Conservation (phyloP, 2,113 vertebrate species). For the Hypanus sabinus region DNA sequence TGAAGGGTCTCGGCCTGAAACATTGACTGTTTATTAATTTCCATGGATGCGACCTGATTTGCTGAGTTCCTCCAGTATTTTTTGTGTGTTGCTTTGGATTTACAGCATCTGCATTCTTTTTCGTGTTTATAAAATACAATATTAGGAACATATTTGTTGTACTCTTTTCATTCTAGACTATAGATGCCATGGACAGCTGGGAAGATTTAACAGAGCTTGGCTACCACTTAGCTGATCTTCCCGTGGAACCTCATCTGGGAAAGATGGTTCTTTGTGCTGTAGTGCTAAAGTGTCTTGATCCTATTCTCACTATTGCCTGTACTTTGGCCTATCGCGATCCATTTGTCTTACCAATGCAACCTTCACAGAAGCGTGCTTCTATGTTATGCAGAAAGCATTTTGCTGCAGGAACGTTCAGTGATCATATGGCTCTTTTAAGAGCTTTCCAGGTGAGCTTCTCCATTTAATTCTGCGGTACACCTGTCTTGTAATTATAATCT, state of each 20-base stretch:
- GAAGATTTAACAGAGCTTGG: conserved; percentile 90
- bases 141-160: not conserved
- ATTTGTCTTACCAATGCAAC: conserved; percentile 74
- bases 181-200: conserved; percentile 86
- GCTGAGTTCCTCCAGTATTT: too few relatives aligned
- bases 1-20: too few relatives aligned
- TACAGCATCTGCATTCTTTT: too few relatives aligned
- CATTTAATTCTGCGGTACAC: conserved; percentile 2
- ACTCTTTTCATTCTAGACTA: conserved; percentile 55
- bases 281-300: conserved; percentile 88
- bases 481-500: not conserved
- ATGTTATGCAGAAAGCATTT: conserved; percentile 76
- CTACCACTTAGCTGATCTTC: conserved; percentile 82
- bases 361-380: conserved; percentile 75
- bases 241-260: conserved; percentile 87
- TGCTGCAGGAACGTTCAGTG: conserved; percentile 76
- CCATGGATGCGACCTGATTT: too few relatives aligned
- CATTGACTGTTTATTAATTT: too few relatives aligned
- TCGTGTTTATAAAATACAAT: not conserved
- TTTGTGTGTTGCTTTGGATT: too few relatives aligned
- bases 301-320: conserved; percentile 88
- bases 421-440: conserved; percentile 90
- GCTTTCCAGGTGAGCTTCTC: conserved; percentile 76
- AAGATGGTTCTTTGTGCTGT: conserved; percentile 92
- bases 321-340: conserved; percentile 84